Percentiles rank a stretch among this genome's conserved stretches.
phyloP scores from a whole-genome alignment of 2,113 vertebrate species.

The Microtus ochrogaster region DNA sequence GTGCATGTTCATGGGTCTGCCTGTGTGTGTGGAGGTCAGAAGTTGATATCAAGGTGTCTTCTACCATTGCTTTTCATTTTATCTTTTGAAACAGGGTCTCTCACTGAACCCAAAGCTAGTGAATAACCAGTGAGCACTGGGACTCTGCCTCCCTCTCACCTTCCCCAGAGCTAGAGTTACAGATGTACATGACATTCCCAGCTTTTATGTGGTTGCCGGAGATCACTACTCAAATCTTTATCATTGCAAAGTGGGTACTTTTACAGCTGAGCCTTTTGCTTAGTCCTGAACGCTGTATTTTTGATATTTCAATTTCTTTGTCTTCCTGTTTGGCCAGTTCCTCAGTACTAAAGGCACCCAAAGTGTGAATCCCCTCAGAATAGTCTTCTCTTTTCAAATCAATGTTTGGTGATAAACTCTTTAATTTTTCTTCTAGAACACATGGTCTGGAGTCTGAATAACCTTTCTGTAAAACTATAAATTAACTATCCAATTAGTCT shows the following conservation, averaged over 20 bases:
- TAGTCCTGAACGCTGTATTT: background rate
- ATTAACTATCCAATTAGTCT: background rate
- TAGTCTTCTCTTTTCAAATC: conserved; percentile 1
- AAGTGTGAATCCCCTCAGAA: background rate
- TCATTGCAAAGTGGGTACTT: background rate
- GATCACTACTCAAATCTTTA: background rate
- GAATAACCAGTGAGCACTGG: background rate
- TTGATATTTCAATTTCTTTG: conserved; percentile 53
- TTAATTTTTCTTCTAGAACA: background rate
- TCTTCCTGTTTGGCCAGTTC: background rate
- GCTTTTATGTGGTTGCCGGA: background rate
- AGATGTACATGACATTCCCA: background rate
- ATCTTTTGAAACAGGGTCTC: background rate
- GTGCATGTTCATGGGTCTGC: background rate
- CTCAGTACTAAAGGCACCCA: background rate
- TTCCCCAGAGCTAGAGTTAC: background rate
- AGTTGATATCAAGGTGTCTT: background rate
- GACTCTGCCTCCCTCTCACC: background rate
- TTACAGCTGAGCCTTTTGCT: background rate
- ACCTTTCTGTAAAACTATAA: conserved; percentile 54
- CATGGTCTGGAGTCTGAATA: conserved; percentile 33
- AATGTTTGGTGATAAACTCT: conserved; percentile 35
- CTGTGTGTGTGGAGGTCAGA: background rate
- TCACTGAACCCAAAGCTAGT: background rate
- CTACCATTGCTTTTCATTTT: background rate